A percentile compares a stretch with the other conserved stretches of the same genome.
Conservation (phyloP, 2,888 invertebrate genomes). For the Lomographa bimaculata region DNA sequence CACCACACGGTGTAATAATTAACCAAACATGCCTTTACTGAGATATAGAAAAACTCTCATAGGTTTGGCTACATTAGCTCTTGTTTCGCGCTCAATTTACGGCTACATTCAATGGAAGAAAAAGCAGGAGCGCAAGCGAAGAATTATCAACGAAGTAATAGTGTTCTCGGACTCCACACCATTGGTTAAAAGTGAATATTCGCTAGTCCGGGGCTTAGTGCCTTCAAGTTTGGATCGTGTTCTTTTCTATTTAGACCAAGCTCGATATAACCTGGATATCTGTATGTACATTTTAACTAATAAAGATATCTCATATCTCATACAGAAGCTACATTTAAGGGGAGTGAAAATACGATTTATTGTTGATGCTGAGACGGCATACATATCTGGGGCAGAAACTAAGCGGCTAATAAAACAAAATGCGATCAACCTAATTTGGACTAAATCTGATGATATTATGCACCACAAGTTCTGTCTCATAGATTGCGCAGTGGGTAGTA, state of each 20-base stretch:
- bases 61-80: constrained; percentile 46
- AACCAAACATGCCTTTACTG: constrained; percentile 28
- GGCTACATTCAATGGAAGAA: constrained; percentile 43
- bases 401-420: constrained; percentile 67
- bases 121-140: constrained; percentile 25
- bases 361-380: constrained; percentile 85
- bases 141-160: constrained; percentile 62
- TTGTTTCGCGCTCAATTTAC: constrained; percentile 50
- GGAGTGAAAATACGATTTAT: constrained; percentile 85
- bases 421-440: constrained; percentile 73
- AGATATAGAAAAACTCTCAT: constrained; percentile 34
- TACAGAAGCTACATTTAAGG: constrained; percentile 37
- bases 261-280: constrained; percentile 83
- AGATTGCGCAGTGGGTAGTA: constrained; percentile 60
- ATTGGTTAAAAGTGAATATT: constrained; percentile 59
- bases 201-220: constrained; percentile 48
- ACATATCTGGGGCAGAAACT: constrained; percentile 57
- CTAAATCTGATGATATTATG: constrained; percentile 83
- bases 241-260: constrained; percentile 44
- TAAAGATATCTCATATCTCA: constrained; percentile 71
- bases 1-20: no score
- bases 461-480: constrained; percentile 91
- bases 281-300: constrained; percentile 88
- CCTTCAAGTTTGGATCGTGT: constrained; percentile 55
- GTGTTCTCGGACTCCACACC: constrained; percentile 53